Percentiles rank a stretch among this genome's conserved stretches.
Evolutionary conservation across 2,888 invertebrate genomes (phyloP).

Genomic region (Nycteola revayana): DNA sequence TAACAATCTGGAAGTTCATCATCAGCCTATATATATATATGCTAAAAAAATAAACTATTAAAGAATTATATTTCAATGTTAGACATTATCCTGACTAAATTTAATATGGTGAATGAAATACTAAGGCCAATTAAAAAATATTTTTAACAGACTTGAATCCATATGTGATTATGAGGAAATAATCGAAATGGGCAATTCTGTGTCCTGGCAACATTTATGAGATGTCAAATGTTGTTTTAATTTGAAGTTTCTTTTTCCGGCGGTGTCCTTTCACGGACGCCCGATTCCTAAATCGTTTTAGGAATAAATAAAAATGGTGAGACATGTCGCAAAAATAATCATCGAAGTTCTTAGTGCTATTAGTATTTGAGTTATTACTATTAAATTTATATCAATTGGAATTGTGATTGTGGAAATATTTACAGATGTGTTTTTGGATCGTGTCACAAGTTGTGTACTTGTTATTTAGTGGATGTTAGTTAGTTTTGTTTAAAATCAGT

Average conservation of each 20-base stretch:
- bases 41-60: no score
- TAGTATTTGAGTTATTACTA: slow-evolving; percentile 6
- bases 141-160: no score
- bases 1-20: no score
- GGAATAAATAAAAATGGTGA: slow-evolving; percentile 51
- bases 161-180: no score
- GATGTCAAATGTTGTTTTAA: slow-evolving; percentile 13
- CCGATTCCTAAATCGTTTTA: slow-evolving; percentile 28
- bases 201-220: slow-evolving; percentile 19
- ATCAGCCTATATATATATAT: no score
- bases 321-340: slow-evolving; percentile 34
- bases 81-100: no score
- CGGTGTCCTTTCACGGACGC: slow-evolving; percentile 44
- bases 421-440: slow-evolving; percentile 28
- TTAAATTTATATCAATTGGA: slow-evolving; percentile 2
- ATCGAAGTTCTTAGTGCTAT: slow-evolving; percentile 8
- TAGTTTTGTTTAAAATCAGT: no score
- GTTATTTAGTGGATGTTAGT: no score
- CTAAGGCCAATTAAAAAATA: no score
- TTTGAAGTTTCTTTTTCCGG: slow-evolving; percentile 47
- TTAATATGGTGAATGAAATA: no score
- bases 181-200: no score
- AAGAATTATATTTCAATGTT: no score
- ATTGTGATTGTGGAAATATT: slow-evolving; percentile 35
- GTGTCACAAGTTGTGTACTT: slow-evolving; percentile 6